A percentile compares a stretch with the other conserved stretches of the same genome.
Evolutionary conservation across 2,888 invertebrate species (phyloP).

Genomic region (Adelphocoris suturalis): DNA sequence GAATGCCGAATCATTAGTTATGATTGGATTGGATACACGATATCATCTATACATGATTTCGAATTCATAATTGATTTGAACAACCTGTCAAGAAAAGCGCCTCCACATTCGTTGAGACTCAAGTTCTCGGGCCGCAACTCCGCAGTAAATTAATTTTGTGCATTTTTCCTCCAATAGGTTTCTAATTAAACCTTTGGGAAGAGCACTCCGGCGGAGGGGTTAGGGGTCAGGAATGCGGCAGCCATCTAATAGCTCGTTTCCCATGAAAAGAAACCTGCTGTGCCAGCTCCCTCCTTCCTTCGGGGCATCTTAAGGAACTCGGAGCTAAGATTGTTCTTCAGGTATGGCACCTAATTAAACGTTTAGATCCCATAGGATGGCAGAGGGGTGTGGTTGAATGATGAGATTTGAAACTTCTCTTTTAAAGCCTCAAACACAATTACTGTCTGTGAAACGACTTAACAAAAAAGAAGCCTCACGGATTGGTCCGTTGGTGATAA

Average conservation of each 20-base stretch:
- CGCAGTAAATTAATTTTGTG: not conserved
- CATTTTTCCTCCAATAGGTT: not conserved
- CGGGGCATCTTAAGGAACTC: not conserved
- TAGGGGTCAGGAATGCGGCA: slow-evolving; percentile 34
- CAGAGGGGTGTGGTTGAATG: not conserved
- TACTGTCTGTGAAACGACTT: slow-evolving; percentile 6
- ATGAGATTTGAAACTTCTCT: not conserved
- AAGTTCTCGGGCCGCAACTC: too few species aligned
- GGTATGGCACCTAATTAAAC: slow-evolving; percentile 42
- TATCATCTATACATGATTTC: too few species aligned
- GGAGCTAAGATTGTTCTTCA: not conserved
- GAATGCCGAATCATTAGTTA: too few species aligned
- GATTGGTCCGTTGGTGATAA: too few species aligned
- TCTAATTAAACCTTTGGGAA: not conserved
- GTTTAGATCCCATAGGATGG: not conserved
- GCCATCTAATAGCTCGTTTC: slow-evolving; percentile 26
- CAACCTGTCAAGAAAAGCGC: too few species aligned
- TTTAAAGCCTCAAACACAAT: not conserved
- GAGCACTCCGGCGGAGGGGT: not conserved
- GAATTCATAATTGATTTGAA: too few species aligned
- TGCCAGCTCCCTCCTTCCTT: not conserved
- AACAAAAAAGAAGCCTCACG: not conserved
- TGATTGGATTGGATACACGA: too few species aligned
- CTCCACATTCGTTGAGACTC: too few species aligned
- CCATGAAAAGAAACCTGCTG: slow-evolving; percentile 42